Percentiles rank a stretch among this genome's conserved stretches.
Conservation (phyloP, 2,113 vertebrate species). For the Carollia perspicillata region DNA sequence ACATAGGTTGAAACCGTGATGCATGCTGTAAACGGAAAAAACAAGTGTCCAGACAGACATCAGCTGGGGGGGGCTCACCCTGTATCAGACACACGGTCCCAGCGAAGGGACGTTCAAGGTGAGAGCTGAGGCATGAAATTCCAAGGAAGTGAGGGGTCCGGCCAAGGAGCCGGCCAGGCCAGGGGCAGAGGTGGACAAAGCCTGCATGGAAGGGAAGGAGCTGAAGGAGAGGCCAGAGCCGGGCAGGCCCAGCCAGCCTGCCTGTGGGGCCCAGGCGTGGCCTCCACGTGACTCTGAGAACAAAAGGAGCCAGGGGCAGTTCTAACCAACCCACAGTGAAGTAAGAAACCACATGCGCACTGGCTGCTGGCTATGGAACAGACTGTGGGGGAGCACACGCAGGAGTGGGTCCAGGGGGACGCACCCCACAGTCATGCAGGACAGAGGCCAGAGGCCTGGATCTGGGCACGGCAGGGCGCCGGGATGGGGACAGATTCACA, state of each 20-base stretch:
- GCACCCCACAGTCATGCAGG: background rate
- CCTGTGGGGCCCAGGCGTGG: background rate
- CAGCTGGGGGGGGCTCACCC: background rate
- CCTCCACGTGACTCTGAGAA: background rate
- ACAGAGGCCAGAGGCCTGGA: background rate
- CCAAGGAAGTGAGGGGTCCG: background rate
- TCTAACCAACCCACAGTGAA: too few species aligned
- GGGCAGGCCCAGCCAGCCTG: background rate
- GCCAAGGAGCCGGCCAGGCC: background rate
- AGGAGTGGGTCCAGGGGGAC: background rate
- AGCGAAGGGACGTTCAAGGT: background rate
- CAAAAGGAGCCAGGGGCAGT: background rate
- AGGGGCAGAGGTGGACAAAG: background rate
- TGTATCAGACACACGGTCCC: background rate
- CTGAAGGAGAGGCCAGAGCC: background rate
- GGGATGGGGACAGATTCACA: rapidly evolving
- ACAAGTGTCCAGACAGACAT: background rate
- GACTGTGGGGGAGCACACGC: background rate
- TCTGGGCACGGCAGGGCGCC: background rate
- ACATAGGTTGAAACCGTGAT: background rate
- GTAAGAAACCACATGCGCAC: background rate
- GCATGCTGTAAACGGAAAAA: background rate
- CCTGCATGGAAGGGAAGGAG: background rate
- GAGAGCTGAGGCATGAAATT: background rate
- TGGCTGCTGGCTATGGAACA: background rate